Conservation (phyloP, 2,797 vertebrate species). For the Syndactyla subalaris region DNA sequence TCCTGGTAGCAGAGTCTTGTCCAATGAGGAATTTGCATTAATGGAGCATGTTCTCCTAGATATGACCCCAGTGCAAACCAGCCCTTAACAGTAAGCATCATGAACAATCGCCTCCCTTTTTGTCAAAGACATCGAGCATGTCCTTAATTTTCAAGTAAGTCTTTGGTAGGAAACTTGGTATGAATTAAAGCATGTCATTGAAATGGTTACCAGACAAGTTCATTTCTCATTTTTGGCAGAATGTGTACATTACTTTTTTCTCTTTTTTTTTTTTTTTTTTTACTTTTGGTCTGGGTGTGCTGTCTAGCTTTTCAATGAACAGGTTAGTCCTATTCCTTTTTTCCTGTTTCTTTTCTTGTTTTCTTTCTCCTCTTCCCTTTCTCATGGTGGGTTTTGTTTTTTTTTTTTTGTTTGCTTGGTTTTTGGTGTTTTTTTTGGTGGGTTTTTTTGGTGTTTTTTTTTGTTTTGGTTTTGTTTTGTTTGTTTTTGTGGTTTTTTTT, state of each 20-base stretch:
- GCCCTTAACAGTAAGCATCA: neutral
- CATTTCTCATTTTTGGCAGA: neutral
- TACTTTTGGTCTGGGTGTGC: neutral
- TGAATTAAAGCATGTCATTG: neutral
- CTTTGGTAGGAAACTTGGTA: neutral
- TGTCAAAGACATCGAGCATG: neutral
- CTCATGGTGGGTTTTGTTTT: no score
- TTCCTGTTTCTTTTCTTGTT: rapidly evolving
- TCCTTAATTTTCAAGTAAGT: neutral
- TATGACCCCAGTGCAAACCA: neutral
- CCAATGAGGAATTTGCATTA: neutral
- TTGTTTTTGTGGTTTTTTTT: neutral
- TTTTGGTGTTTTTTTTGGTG: rapidly evolving
- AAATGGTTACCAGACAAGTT: neutral
- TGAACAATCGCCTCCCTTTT: neutral
- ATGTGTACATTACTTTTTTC: neutral
- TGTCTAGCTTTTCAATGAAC: neutral
- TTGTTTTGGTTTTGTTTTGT: no score
- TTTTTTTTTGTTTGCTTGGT: no score
- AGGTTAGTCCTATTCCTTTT: neutral
- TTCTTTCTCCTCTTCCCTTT: neutral
- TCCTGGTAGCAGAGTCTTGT: neutral
- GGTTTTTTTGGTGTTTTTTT: rapidly evolving
- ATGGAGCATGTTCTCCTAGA: rapidly evolving
- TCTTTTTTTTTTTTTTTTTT: neutral